Base-by-base conservation (phyloP, 2,797 vertebrate genomes). In the Notamacropus eugenii region DNA sequence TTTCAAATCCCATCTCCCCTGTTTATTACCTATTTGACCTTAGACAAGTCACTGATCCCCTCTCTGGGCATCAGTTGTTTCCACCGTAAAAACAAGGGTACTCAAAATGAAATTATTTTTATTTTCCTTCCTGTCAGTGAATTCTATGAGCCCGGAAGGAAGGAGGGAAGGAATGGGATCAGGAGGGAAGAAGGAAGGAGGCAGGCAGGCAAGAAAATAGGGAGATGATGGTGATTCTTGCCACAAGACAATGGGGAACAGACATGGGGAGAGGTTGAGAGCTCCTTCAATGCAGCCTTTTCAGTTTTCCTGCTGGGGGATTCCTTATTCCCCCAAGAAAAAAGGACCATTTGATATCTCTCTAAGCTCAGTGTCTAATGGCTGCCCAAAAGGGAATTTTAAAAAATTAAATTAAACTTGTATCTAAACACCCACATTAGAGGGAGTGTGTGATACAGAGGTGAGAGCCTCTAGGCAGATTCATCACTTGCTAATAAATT, bases 401-500 rank as follows among this genome's bases (percentile, higher is more conserved):
- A 10, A 56, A 27, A 57, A 34, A 93, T 46, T 67, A 91, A 95
- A 87, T 54, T 90, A 58, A 56, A 92, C 29, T 52, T 93, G 16
- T 19, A 0, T 57, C 52, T 46, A 56, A 19, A 27, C 58, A 46
- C 57, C 14, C 24, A 40, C 31, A 92, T 59, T 27, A 14, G 56
- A 58, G 55, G 22, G 87, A 91, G 91, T 1, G 87, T 1, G 19
- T 0, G 22, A 54, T n/a, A 56, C 40, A 4, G 5, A 31, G 54
- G 12, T 0, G 0, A 55, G 54, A 57, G 14, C 28, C 29, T 67
- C 62, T 62, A 90, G 0, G 0, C 54, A 22, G 2, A 54, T 1
- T 1, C 54, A 56, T 54, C 55, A 0, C 87, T 91, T 0, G 0
- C 28, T 40, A 50, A 29, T 40, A 34, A 54, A 52, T 0, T 28